Evolutionary conservation across 2,113 vertebrate species (phyloP).

Genomic region (Nyctereutes procyonoides): DNA sequence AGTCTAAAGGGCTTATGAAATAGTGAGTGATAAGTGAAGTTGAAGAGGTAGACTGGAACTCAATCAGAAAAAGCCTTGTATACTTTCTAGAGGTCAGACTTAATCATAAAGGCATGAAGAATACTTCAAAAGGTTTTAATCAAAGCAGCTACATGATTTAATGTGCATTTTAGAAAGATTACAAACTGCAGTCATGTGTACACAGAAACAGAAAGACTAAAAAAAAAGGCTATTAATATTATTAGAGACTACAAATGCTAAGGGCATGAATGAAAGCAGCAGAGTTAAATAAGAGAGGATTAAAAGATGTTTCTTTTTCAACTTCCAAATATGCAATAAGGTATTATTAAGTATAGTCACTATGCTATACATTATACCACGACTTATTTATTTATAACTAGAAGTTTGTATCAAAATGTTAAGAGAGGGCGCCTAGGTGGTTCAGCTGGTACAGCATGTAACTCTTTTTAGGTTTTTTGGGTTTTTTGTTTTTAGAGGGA

Average conservation of each 20-base stretch:
- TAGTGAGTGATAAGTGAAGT: background rate
- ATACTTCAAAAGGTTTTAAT: conserved; percentile 40
- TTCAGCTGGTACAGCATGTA: background rate
- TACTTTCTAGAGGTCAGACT: conserved; percentile 4
- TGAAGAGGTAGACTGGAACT: background rate
- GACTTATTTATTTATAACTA: background rate
- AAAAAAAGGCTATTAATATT: background rate
- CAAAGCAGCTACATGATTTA: background rate
- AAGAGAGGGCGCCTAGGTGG: background rate
- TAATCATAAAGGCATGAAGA: background rate
- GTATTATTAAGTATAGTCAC: background rate
- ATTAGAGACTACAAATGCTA: background rate
- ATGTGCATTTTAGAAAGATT: conserved; percentile 26
- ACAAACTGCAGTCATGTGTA: background rate
- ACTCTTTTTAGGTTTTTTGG: background rate
- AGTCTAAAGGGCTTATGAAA: background rate
- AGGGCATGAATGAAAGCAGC: background rate
- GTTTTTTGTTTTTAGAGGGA: background rate
- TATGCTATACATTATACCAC: background rate
- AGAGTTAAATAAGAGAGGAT: background rate
- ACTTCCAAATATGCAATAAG: background rate
- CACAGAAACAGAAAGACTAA: background rate
- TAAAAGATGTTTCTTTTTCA: conserved; percentile 21
- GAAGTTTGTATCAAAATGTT: background rate
- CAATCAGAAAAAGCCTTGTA: background rate